Base-by-base conservation (phyloP, 2,797 vertebrate species). In the Zalophus californianus region DNA sequence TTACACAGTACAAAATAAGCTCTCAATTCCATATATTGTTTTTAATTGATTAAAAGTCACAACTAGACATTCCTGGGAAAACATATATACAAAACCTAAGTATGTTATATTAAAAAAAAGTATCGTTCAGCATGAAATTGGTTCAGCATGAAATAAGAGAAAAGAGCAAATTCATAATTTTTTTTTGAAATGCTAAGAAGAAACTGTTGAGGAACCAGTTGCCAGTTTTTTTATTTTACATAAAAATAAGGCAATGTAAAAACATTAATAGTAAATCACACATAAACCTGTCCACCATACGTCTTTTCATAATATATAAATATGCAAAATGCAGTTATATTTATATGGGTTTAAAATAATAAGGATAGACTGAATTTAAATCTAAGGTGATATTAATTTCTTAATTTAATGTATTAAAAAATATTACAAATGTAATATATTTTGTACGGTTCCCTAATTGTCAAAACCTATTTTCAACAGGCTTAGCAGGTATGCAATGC, bases 381-480 rank as follows among this genome's bases (percentile, higher is more conserved):
- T 95, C 98, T 97, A 98, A 98, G 96, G 98, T 98, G 98, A 64
- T 86, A 96, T 12, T 95, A 91, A 92, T 86, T 98, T 98, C 44
- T 94, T 95, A 96, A 82, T 48, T 89, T 14, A 82, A 98, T 97
- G 60, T 98, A 99, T 98, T 98, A 99, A 98, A 98, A 94, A 96
- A 98, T 60, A 32, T 98, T 96, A 98, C 94, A 98, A 98, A 98
- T 97, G 96, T 90, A 91, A 97, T 84, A 73, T 91, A 93, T 96
- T 97, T 95, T 97, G 80, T 70, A 96, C 82, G 91, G 78, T 96
- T 80, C 68, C 79, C 50, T 86, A 97, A 98, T 90, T 50, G 86
- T 94, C 64, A 95, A 98, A 97, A 41, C 48, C 86, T 94, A 96
- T 94, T 98, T 98, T 94, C 96, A 88, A 90, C 13, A 96, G 83